Evolutionary conservation across 2,113 vertebrate species (phyloP).

Genomic region (Urocolius indicus): DNA sequence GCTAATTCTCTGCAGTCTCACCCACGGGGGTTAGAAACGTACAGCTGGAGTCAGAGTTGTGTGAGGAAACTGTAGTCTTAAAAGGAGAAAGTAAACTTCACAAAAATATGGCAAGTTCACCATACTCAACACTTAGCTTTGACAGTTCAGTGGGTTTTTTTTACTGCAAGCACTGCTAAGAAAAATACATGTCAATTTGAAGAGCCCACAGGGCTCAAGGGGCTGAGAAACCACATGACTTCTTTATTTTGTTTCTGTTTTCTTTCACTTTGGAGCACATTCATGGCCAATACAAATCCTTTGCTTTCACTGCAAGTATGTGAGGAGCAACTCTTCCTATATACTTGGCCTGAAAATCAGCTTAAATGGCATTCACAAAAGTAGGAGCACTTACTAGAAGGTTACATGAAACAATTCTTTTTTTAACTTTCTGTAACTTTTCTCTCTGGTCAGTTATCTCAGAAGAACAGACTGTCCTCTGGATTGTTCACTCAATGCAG

Average conservation of each 20-base stretch:
- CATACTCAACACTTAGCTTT: neutral
- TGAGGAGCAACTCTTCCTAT: neutral
- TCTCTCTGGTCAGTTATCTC: constrained; percentile 13
- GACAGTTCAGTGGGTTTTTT: neutral
- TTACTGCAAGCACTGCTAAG: neutral
- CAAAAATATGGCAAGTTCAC: neutral
- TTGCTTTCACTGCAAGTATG: neutral
- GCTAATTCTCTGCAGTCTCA: neutral
- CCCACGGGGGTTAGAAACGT: neutral
- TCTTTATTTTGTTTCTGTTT: neutral
- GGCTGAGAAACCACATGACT: neutral
- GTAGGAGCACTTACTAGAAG: neutral
- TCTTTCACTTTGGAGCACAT: neutral
- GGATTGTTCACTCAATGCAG: neutral
- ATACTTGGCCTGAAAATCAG: constrained; percentile 40
- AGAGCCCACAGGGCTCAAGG: neutral
- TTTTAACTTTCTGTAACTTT: neutral
- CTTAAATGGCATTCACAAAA: neutral
- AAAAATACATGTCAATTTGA: neutral
- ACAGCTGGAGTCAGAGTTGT: neutral
- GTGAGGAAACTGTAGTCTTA: neutral
- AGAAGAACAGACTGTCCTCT: neutral
- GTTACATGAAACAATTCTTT: constrained; percentile 23
- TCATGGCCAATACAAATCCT: neutral
- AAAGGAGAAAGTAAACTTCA: neutral